A percentile compares a stretch with the other conserved stretches of the same genome.
phyloP scores from a whole-genome alignment of 2,113 vertebrate species.

The Hydropotes inermis region DNA sequence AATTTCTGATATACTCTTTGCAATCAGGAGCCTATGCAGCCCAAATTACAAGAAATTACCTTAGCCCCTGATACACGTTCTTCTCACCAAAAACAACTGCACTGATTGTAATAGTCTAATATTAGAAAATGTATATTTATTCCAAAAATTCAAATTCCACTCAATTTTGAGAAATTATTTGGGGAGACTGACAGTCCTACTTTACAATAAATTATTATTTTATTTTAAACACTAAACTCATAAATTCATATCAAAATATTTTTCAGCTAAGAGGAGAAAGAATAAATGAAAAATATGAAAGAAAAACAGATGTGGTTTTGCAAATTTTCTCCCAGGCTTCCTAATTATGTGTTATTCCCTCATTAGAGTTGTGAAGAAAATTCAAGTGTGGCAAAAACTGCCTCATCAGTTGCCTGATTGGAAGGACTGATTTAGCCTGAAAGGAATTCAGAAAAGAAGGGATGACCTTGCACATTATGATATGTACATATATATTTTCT shows the following conservation, averaged over 20 bases:
- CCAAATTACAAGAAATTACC: constrained; percentile 51
- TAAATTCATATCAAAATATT: background rate
- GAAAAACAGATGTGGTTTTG: background rate
- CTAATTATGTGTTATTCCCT: background rate
- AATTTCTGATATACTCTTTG: constrained; percentile 57
- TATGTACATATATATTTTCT: background rate
- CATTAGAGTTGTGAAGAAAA: background rate
- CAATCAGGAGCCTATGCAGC: constrained; percentile 12
- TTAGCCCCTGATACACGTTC: background rate
- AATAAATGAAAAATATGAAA: background rate
- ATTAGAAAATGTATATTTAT: background rate
- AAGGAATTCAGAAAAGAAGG: background rate
- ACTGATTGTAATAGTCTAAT: constrained; percentile 48
- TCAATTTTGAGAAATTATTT: constrained; percentile 27
- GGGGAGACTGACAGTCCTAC: background rate
- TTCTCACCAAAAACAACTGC: background rate
- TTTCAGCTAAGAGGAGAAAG: background rate
- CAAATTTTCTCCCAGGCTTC: background rate
- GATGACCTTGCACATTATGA: background rate
- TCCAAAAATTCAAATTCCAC: constrained; percentile 2
- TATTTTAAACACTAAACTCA: background rate
- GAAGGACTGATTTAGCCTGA: constrained; percentile 37
- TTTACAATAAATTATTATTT: background rate
- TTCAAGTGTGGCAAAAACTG: background rate
- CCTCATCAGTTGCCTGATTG: constrained; percentile 26